Conservation (phyloP, 1,140 invertebrate genomes). For the Drosophila serrata region DNA sequence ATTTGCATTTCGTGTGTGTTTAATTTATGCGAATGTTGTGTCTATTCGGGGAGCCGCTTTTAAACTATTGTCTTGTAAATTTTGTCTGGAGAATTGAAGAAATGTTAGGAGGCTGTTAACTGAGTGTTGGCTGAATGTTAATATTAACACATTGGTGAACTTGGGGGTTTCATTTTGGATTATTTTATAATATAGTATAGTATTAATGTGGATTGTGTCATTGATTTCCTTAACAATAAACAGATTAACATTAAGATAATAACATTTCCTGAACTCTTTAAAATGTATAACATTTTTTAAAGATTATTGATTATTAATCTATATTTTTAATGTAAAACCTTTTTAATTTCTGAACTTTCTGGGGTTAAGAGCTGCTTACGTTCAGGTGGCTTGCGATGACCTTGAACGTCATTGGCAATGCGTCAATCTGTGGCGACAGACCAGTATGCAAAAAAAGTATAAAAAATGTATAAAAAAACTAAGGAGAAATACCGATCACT, state of each 20-base stretch:
- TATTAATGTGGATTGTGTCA: not conserved
- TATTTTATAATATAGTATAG: not conserved
- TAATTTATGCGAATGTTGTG: conserved; percentile 51
- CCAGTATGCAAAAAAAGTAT: conserved; percentile 60
- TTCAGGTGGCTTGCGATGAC: conserved; percentile 31
- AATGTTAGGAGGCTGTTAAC: conserved; percentile 50
- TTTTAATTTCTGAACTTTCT: not conserved
- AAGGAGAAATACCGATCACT: conserved; percentile 9
- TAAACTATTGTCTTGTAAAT: conserved; percentile 43
- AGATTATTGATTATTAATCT: not conserved
- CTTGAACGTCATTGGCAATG: conserved; percentile 73
- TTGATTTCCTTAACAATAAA: not conserved
- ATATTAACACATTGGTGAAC: conserved; percentile 11
- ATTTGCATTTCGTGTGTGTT: conserved; percentile 71
- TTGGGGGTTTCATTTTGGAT: not conserved
- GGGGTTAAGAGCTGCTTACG: conserved; percentile 37
- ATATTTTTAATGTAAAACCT: not conserved
- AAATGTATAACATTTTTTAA: too few relatives aligned
- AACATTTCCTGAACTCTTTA: not conserved
- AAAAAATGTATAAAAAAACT: conserved; percentile 5
- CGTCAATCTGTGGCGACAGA: conserved; percentile 25
- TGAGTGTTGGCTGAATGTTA: conserved; percentile 56
- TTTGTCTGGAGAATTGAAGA: conserved; percentile 12
- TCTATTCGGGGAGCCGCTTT: conserved; percentile 20
- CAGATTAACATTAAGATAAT: too few relatives aligned